A percentile compares a stretch with the other conserved stretches of the same genome.
These are phyloP conservation scores for Cremastobaeus sp. DNA, from an alignment of 2,888 invertebrate species.

Conservation along the genomic window DNA sequence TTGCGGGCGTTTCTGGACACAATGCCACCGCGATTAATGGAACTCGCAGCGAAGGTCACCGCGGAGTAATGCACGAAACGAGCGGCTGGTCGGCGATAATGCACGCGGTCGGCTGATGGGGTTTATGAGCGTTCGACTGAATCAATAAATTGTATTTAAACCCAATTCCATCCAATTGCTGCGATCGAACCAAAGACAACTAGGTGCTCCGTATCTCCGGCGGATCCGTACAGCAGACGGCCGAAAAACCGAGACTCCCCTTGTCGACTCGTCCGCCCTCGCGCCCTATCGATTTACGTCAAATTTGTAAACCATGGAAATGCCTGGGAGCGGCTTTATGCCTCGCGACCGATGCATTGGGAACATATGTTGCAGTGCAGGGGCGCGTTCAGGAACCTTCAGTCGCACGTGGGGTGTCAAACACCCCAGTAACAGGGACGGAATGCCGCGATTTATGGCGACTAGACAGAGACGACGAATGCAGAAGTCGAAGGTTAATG, in stretches of 20 bases:
- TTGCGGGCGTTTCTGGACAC: slow-evolving; percentile 4
- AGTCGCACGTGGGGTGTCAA: too few relatives aligned
- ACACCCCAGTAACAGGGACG: too few relatives aligned
- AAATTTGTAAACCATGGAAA: too few relatives aligned
- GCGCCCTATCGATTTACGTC: slow-evolving; percentile 35
- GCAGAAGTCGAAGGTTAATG: too few relatives aligned
- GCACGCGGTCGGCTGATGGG: background rate
- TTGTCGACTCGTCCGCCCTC: slow-evolving; percentile 32
- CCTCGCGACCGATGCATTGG: too few relatives aligned
- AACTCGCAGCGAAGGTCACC: slow-evolving; percentile 9
- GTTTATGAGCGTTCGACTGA: slow-evolving; percentile 19
- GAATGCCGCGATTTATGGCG: too few relatives aligned
- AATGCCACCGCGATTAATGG: slow-evolving; percentile 10
- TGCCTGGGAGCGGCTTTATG: too few relatives aligned
- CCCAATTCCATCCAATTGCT: slow-evolving; percentile 28
- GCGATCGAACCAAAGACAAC: slow-evolving; percentile 17
- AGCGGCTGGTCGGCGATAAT: background rate
- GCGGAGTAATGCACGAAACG: slow-evolving; percentile 5
- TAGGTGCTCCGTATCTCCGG: slow-evolving; percentile 14
- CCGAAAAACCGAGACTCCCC: slow-evolving; percentile 30
- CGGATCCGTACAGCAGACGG: slow-evolving; percentile 3
- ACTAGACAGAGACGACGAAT: too few relatives aligned
- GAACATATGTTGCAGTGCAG: too few relatives aligned
- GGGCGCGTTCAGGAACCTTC: too few relatives aligned
- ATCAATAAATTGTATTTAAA: slow-evolving; percentile 28